Conservation (phyloP, 1,140 invertebrate species). For the Neelides sp. region DNA sequence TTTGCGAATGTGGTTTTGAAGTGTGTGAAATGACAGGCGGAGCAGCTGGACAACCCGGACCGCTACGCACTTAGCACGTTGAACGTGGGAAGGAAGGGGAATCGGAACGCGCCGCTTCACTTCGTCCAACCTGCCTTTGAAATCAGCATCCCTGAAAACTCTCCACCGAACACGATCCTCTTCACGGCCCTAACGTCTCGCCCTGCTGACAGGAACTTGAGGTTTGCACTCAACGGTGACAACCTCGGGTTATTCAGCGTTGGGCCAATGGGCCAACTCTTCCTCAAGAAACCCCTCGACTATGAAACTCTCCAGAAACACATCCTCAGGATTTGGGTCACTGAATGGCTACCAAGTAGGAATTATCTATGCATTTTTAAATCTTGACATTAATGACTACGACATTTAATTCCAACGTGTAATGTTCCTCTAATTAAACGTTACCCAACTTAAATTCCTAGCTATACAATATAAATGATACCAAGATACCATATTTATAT, state of each 20-base stretch:
- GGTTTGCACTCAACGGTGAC: slow-evolving; percentile 50
- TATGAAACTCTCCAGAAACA: slow-evolving; percentile 58
- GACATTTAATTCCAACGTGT: too few species aligned
- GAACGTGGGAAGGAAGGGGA: slow-evolving; percentile 46
- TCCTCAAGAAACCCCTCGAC: slow-evolving; percentile 61
- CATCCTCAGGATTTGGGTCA: slow-evolving; percentile 65
- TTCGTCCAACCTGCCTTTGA: slow-evolving; percentile 63
- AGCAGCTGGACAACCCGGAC: slow-evolving; percentile 75
- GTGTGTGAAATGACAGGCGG: slow-evolving; percentile 47
- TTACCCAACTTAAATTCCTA: slow-evolving; percentile 1
- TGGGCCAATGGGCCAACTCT: slow-evolving; percentile 62
- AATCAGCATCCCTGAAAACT: slow-evolving; percentile 59
- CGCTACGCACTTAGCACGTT: slow-evolving; percentile 71
- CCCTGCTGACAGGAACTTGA: slow-evolving; percentile 40
- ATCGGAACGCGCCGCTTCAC: slow-evolving; percentile 40
- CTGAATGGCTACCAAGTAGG: slow-evolving; percentile 63
- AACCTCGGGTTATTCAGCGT: slow-evolving; percentile 57
- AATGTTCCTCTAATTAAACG: too few species aligned
- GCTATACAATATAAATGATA: not conserved
- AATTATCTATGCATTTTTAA: slow-evolving; percentile 14
- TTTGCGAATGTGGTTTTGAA: not conserved
- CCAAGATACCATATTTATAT: slow-evolving; percentile 3
- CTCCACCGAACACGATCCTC: slow-evolving; percentile 56
- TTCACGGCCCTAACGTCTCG: slow-evolving; percentile 37
- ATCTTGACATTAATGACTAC: not conserved